Base-by-base conservation (phyloP, 2,888 invertebrate species). In the Machimus rusticus region DNA sequence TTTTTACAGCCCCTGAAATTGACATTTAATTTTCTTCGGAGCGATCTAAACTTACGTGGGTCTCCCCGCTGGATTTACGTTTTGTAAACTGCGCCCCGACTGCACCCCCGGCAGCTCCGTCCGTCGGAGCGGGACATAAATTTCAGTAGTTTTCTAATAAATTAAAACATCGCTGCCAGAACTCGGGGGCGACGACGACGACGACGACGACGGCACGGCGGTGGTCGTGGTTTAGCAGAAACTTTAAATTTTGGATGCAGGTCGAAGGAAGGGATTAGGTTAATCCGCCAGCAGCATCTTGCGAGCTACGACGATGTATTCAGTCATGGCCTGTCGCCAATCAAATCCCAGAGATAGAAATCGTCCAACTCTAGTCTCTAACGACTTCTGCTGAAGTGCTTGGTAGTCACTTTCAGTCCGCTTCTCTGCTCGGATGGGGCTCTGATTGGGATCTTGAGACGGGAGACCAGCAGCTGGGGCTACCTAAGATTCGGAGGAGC, bases 1-100 rank as follows among this genome's bases (percentile, higher is more conserved):
- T 46, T 23, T 28, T 79, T 37, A 23, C 14, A 23, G 16, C 28
- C 46, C 79, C 79, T 79, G 51, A 51, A 79, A 79, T 79, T 79
- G 79, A 79, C 79, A 79, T 79, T 79, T 79, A 79, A 79, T 79
- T 79, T 79, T 79, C 79, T 51, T 55, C 16, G 12, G 9, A 79
- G 51, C 51, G 66, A 12, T 79, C 51, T 79, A 5, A 46, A 78
- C 37, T 78, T 78, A 78, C 78, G 37, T 39, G 43, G 78, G 43
- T 78, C 39, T 2, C 66, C 12, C 9, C 12, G 51, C 23, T 23
- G 19, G 57, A 57, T 57, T 57, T 57, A 23, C 23, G 57, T 57
- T n/a, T 51, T 9, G 23, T 1, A 57, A 57, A 3, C 66, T 66
- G 28, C 28, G 28, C 28, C n/a, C 28, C 28, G 8, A 12, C 12